Evolutionary conservation across 2,888 invertebrate genomes (phyloP), one percentile per base, ranked within the genome.

Genomic region (Eilema depressum): DNA sequence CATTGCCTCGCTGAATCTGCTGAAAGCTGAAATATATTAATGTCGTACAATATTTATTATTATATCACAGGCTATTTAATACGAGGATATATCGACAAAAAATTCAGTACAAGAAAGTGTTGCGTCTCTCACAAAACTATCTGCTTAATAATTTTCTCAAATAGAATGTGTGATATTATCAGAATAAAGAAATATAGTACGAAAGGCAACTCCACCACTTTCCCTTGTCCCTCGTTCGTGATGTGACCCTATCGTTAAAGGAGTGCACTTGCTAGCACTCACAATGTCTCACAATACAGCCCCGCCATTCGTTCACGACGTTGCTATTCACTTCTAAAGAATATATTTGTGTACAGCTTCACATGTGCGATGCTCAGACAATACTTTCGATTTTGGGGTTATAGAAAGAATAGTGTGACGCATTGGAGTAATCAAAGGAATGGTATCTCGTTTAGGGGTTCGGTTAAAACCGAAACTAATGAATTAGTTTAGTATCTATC

Each of bases 221-320:
- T 69, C 64, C 8, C 25, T 59, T 3, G 20, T 11, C 57, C 53
- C 37, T n/a, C 61, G 33, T 37, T 57, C 80, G 78, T 84, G 85
- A 88, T 80, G 78, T 84, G 85, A 88, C 89, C 91, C 90, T 82
- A 77, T 83, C 79, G 69, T 81, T 74, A 76, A 64, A 82, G 63
- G 79, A 81, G 78, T 89, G 87, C 90, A 91, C 91, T 92, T 89
- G 88, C 72, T 92, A 88, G 88, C 65, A 47, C 65, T 73, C 66
- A 69, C 66, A 56, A 62, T 57, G 30, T 63, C 71, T 68, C 11
- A 80, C 76, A 82, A 82, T 75, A 66, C 72, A 70, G 73, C 71
- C 82, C 78, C 76, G 74, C 75, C 81, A 72, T 77, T 82, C 82
- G 82, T 75, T 82, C 73, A 59, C 66, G 71, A 80, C 78, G 70